Base-by-base conservation (phyloP, 2,797 vertebrate species). In the Anniella stebbinsi region DNA sequence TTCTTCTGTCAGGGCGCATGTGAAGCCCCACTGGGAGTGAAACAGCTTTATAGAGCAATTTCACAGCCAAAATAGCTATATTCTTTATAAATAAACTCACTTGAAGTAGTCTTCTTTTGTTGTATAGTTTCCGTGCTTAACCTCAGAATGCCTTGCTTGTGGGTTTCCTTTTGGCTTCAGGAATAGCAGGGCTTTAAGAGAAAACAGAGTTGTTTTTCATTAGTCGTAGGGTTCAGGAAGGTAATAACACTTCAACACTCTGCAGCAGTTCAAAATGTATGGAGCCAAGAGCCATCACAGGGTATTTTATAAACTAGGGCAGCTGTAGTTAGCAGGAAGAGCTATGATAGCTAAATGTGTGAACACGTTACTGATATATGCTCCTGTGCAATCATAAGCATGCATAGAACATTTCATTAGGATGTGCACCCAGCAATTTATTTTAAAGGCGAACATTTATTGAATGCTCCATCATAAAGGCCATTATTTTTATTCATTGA, bases 81-180 rank as follows among this genome's bases (percentile, higher is more conserved):
- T 51, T n/a, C 15, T 17, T 60, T n/a, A 73, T 75, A 51, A 51
- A 36, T 41, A 67, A 30, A 66, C 25, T 45, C 63, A 67, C 67
- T 51, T 60, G 10, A 63, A 89, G 76, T 76, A 75, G 13, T 86
- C 82, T 8, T 57, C 33, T 66, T 87, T 87, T 78, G 80, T 67
- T 51, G 25, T 30, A 63, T 84, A 18, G 38, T 80, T 84, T 89
- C 17, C 54, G 48, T 48, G 84, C 25, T 57, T 83, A 89, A 80
- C 15, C 28, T 80, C 48, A 45, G 17, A 82, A 86, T 41, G 28
- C 73, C 30, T 80, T 30, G 25, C 60, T 70, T 15, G 23, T 30
- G 77, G 70, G n/a, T 86, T 84, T 67, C 15, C n/a, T 84, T 82
- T 54, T 69, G 38, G 80, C 80, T 48, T 78, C 38, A 38, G 17